Conservation (phyloP, 1,140 invertebrate genomes). For the Brachionus rubens region DNA sequence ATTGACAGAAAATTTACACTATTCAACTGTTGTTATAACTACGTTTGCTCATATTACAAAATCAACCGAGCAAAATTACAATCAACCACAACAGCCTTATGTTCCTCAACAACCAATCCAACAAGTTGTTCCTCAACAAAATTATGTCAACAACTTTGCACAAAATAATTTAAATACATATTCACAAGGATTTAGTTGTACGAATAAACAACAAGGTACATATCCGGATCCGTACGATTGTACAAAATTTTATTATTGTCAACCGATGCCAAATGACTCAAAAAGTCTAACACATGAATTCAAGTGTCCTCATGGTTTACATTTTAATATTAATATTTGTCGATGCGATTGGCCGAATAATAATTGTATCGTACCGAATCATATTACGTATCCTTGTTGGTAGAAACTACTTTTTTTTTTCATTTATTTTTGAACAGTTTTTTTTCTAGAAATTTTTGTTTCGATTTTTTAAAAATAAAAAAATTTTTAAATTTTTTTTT, state of each 20-base stretch:
- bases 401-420: not conserved
- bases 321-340: slow-evolving; percentile 31
- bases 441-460: no score
- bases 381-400: slow-evolving; percentile 14
- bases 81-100: no score
- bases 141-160: not conserved
- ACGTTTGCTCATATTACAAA: not conserved
- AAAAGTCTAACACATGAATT: slow-evolving; percentile 29
- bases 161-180: not conserved
- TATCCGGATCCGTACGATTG: slow-evolving; percentile 36
- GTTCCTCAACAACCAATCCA: no score
- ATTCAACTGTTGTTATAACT: not conserved
- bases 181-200: slow-evolving; percentile 13
- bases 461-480: no score
- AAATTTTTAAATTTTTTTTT: no score
- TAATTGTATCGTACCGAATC: slow-evolving; percentile 11
- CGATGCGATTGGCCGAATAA: slow-evolving; percentile 36
- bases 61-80: not conserved
- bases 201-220: not conserved
- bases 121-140: no score
- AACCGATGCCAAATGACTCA: not conserved
- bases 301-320: slow-evolving; percentile 16
- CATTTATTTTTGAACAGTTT: no score
- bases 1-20: not conserved
- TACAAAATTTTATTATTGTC: slow-evolving; percentile 45